phyloP scores from a whole-genome alignment of 2,113 vertebrate genomes.

The Dryoscopus gambensis region DNA sequence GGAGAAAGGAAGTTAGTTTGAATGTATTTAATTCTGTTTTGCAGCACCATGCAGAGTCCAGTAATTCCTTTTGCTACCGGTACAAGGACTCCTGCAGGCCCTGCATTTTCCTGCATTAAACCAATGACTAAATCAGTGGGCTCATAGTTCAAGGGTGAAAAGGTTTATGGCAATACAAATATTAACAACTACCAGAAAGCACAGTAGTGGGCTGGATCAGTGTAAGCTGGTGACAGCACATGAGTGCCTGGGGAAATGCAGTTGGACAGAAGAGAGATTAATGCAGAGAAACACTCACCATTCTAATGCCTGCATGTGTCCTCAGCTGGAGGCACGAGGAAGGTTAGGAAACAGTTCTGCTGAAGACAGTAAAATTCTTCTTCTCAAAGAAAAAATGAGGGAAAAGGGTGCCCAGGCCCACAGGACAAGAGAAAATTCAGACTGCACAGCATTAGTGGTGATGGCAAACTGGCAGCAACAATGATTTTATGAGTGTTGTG shows the following conservation, averaged over 20 bases:
- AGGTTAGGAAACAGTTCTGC: not conserved
- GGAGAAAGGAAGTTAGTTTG: constrained; percentile 2
- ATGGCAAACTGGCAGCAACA: not conserved
- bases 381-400: not conserved
- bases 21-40: not conserved
- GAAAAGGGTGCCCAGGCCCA: not conserved
- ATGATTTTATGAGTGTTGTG: not conserved
- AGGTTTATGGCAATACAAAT: not conserved
- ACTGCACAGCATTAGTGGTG: not conserved
- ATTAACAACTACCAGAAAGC: not conserved
- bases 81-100: not conserved
- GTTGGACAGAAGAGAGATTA: not conserved
- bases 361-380: not conserved
- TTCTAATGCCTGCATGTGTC: fast-evolving
- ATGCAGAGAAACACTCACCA: not conserved
- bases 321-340: not conserved
- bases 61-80: not conserved
- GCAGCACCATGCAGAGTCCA: not conserved
- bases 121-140: not conserved
- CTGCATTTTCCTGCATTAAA: not conserved
- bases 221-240: not conserved
- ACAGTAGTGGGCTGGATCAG: not conserved
- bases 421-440: not conserved
- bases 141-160: not conserved
- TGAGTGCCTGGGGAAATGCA: not conserved